These are phyloP conservation scores for Emydoidea blandingii DNA, from an alignment of 2,797 vertebrate species.

Conservation along the genomic window DNA sequence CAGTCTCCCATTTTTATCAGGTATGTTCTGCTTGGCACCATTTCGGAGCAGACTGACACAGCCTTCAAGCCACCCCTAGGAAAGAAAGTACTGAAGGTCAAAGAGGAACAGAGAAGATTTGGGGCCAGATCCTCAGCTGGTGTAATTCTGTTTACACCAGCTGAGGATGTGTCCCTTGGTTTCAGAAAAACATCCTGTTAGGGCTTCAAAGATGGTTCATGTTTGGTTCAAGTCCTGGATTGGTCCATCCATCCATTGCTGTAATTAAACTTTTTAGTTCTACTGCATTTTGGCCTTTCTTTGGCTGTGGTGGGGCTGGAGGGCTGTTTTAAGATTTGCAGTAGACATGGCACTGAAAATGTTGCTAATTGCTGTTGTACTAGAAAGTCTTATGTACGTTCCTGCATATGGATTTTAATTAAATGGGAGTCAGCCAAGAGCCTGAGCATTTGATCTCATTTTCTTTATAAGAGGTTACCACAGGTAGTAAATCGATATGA, in stretches of 20 bases:
- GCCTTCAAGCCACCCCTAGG: constrained; percentile 91
- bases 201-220: neutral
- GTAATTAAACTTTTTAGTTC: neutral
- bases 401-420: constrained; percentile 1
- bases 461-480: neutral
- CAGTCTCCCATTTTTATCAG: constrained; percentile 89
- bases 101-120: neutral
- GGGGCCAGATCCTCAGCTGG: neutral
- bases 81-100: constrained; percentile 40
- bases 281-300: neutral
- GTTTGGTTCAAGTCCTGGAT: neutral
- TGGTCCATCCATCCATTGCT: rapidly evolving
- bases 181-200: neutral
- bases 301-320: neutral
- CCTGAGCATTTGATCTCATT: neutral
- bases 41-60: constrained; percentile 90
- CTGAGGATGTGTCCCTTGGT: neutral
- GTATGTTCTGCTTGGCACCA: constrained; percentile 90
- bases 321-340: neutral
- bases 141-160: neutral
- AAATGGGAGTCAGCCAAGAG: neutral
- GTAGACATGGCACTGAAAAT: constrained; percentile 5
- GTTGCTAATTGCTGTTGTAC: neutral
- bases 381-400: neutral
- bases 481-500: neutral